A percentile compares a stretch with the other conserved stretches of the same genome.
phyloP scores from a whole-genome alignment of 2,113 vertebrate species.

The Murina feae region DNA sequence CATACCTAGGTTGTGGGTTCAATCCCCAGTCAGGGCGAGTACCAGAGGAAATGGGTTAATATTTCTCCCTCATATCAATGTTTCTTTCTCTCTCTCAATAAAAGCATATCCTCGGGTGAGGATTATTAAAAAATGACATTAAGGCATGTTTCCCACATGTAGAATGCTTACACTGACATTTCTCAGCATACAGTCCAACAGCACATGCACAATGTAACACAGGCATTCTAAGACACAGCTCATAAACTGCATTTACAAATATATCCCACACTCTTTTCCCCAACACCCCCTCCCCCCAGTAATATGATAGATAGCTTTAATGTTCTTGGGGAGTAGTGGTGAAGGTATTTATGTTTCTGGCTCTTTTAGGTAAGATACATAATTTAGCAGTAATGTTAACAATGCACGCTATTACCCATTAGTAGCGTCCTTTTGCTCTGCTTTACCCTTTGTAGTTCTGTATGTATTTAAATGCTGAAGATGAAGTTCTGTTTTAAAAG shows the following conservation, averaged over 20 bases:
- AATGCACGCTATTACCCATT: slow-evolving; percentile 43
- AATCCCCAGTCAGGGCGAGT: background rate
- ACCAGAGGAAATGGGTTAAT: background rate
- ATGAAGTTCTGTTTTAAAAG: slow-evolving; percentile 30
- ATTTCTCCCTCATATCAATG: background rate
- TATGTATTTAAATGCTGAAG: slow-evolving; percentile 1
- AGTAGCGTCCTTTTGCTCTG: background rate
- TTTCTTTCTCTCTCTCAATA: background rate
- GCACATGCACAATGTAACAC: background rate
- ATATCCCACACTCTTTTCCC: background rate
- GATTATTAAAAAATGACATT: background rate
- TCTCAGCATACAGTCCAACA: background rate
- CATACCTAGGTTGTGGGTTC: background rate
- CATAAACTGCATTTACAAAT: slow-evolving; percentile 20
- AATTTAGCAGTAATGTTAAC: slow-evolving; percentile 64
- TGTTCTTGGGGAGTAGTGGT: background rate
- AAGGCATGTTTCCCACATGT: background rate
- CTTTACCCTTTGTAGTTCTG: background rate
- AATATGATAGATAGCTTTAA: background rate
- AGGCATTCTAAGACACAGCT: slow-evolving; percentile 32
- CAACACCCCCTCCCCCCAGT: background rate
- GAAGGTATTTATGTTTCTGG: slow-evolving; percentile 50
- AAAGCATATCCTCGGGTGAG: background rate
- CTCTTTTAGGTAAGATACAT: slow-evolving; percentile 55
- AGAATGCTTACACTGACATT: slow-evolving; percentile 3